phyloP scores from a whole-genome alignment of 2,113 vertebrate species.

The Protomyctophum bolini region DNA sequence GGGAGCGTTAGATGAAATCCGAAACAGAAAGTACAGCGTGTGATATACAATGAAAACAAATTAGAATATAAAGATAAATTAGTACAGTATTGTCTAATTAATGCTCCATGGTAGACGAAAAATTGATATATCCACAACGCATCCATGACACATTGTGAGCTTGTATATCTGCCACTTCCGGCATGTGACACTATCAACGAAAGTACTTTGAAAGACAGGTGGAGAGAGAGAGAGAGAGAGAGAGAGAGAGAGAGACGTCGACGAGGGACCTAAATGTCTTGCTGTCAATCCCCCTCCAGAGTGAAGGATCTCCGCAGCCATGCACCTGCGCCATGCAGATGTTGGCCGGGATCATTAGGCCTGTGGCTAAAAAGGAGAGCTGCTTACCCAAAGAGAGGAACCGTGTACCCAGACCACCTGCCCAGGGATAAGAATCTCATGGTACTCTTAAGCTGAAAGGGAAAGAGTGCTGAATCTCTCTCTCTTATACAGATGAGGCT shows the following conservation, averaged over 20 bases:
- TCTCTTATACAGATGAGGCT: conserved; percentile 72
- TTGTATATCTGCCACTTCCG: too few species aligned
- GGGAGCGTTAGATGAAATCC: background rate
- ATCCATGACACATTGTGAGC: too few species aligned
- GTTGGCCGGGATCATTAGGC: conserved; percentile 65
- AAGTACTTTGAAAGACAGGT: too few species aligned
- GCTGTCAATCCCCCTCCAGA: conserved; percentile 44
- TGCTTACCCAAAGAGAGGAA: conserved; percentile 64
- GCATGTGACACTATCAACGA: too few species aligned
- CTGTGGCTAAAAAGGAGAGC: conserved; percentile 54
- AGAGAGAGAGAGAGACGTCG: background rate
- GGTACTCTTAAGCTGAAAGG: conserved; percentile 67
- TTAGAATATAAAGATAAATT: too few species aligned
- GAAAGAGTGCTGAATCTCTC: conserved; percentile 47
- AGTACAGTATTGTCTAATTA: too few species aligned
- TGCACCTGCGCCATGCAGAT: conserved; percentile 55
- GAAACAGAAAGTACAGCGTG: background rate
- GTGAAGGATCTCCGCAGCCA: conserved; percentile 51
- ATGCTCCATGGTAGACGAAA: too few species aligned
- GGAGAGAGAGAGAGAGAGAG: background rate
- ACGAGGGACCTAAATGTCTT: conserved; percentile 6
- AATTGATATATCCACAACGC: too few species aligned
- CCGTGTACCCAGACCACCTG: conserved; percentile 58
- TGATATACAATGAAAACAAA: too few species aligned
- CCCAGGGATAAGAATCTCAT: conserved; percentile 54